phyloP scores from a whole-genome alignment of 1,140 invertebrate species.

The Aplysia californica region DNA sequence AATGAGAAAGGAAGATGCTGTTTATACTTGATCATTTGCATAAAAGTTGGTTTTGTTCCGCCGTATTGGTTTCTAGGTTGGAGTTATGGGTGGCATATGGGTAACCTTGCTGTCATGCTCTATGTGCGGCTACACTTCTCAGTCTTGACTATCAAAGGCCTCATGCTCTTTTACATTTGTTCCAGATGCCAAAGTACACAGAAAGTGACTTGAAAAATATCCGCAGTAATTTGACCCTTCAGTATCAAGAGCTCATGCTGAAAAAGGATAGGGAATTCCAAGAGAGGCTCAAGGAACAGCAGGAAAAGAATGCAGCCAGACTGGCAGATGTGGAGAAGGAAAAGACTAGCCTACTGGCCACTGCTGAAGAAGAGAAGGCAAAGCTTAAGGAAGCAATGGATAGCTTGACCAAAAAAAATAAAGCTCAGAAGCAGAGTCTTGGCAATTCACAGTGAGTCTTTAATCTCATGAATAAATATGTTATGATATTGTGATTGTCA shows the following conservation, averaged over 20 bases:
- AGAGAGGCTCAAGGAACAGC: neutral
- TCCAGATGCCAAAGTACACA: neutral
- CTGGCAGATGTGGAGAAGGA: too few species aligned
- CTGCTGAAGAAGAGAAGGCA: neutral
- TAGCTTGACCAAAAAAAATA: neutral
- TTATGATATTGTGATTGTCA: too few species aligned
- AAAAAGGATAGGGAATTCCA: slow-evolving; percentile 20
- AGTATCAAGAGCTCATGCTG: slow-evolving; percentile 14
- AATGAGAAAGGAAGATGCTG: neutral
- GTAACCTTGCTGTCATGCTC: too few species aligned
- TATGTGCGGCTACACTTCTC: too few species aligned
- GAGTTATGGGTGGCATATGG: too few species aligned
- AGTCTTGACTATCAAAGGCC: too few species aligned
- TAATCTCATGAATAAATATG: neutral
- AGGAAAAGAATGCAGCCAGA: too few species aligned
- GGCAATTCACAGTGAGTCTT: neutral
- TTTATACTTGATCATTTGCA: neutral
- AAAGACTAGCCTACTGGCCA: too few species aligned
- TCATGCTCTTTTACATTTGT: too few species aligned
- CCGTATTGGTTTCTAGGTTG: too few species aligned
- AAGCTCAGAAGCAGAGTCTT: neutral
- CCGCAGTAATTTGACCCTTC: neutral
- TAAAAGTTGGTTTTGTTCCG: too few species aligned
- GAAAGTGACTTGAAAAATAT: slow-evolving; percentile 7
- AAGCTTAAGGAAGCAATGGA: neutral